These are phyloP conservation scores for Phrynocephalus guinanensis DNA, from an alignment of 2,797 vertebrate species.

Conservation along the genomic window DNA sequence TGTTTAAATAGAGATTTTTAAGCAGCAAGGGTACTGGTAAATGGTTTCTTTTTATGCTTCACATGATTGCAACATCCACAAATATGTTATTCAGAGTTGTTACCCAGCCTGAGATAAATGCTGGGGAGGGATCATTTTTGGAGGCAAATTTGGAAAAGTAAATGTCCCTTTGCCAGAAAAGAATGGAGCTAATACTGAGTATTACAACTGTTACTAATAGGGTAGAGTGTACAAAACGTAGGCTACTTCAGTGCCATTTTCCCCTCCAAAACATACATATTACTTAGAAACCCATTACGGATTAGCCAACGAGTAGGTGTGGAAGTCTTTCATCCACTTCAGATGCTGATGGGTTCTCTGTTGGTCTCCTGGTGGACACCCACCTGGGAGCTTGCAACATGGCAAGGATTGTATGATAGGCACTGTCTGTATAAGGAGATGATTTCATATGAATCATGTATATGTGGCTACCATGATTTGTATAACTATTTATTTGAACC, in stretches of 20 bases:
- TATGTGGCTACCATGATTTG: neutral
- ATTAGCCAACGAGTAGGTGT: neutral
- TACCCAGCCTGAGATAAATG: constrained; percentile 28
- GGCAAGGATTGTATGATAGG: neutral
- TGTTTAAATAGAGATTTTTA: constrained; percentile 60
- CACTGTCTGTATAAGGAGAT: neutral
- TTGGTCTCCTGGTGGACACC: neutral
- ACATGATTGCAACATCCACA: constrained; percentile 6
- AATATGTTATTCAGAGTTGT: constrained; percentile 22
- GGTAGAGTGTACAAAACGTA: neutral
- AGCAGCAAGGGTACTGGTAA: constrained; percentile 45
- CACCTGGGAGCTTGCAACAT: constrained; percentile 42
- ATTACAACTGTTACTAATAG: constrained; percentile 1
- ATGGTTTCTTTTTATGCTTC: constrained; percentile 49
- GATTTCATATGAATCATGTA: neutral
- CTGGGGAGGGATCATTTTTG: neutral
- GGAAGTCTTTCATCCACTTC: neutral
- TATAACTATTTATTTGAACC: neutral
- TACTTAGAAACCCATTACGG: neutral
- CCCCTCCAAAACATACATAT: neutral
- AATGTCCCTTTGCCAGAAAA: neutral
- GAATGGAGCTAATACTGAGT: neutral
- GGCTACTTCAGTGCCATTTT: neutral
- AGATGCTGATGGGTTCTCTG: neutral
- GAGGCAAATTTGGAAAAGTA: neutral